Percentiles rank a stretch among this genome's conserved stretches.
Evolutionary conservation across 2,113 vertebrate species (phyloP).

Genomic region (Rissa tridactyla): DNA sequence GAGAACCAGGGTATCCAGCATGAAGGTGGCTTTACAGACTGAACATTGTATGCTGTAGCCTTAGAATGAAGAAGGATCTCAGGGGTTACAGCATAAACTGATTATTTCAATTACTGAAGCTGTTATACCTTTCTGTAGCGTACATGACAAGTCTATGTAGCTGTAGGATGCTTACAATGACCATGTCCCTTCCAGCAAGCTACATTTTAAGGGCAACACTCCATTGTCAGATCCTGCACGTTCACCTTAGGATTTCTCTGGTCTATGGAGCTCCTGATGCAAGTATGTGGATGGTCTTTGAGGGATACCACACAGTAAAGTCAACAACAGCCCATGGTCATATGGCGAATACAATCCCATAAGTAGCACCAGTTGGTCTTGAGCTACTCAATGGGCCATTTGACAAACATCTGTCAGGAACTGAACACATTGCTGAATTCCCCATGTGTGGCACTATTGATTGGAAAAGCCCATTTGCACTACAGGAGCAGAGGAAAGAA

Average conservation of each 20-base stretch:
- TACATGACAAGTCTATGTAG: background rate
- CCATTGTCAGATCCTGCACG: background rate
- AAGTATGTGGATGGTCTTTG: background rate
- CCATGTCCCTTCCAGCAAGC: background rate
- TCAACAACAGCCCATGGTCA: background rate
- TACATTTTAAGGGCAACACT: background rate
- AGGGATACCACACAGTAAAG: background rate
- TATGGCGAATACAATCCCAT: background rate
- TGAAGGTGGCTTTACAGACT: background rate
- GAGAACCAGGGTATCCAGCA: background rate
- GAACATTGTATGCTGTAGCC: background rate
- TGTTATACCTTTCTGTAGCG: background rate
- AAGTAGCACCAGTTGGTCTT: background rate
- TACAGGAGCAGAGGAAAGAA: background rate
- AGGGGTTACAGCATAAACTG: background rate
- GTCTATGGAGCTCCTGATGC: background rate
- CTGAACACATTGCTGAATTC: background rate
- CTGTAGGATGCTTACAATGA: background rate
- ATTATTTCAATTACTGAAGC: background rate
- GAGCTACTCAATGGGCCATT: background rate
- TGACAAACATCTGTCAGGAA: constrained; percentile 22
- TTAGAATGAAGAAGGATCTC: background rate
- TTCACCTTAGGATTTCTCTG: background rate
- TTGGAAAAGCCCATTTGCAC: background rate
- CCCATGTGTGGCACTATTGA: background rate